Evolutionary conservation across 1,140 invertebrate species (phyloP), one percentile per base, ranked within the genome.

Genomic region (Stenopsyche tienmushanensis): DNA sequence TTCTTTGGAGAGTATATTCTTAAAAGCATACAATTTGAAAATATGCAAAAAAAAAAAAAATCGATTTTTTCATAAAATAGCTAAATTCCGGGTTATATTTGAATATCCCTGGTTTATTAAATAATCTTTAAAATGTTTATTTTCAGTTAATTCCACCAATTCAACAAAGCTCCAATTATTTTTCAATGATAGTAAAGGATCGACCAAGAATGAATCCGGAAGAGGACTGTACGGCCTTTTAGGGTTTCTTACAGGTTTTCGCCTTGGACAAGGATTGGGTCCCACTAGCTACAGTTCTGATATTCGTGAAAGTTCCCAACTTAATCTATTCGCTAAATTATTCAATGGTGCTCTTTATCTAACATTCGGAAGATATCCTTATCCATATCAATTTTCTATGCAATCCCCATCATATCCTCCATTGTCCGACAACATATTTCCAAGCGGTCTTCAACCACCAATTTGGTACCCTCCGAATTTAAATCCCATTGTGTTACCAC

Each of bases 211-310:
- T 15, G 44, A 24, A 29, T 17, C 1, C 18, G 15, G 15, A 64
- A 26, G 62, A 15, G 39, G 60, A 13, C 41, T 65, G 17, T 57
- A 58, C 26, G 69, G 65, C 1, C 25, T 71, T n/a, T 52, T 71
- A 8, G 62, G 65, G 23, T 71, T 68, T 25, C 45, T 70, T 20
- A 64, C 65, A 9, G 68, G 68, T 10, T 70, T 64, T 49, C 60
- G 60, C 3, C 64, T 70, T 3, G 68, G 59, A 3, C 64, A 69
- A 34, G 34, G 25, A 9, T 21, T 58, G 10, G 55, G 57, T 41
- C 67, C 57, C 7, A 65, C 49, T 8, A 58, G 53, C 34, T 64
- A 66, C 13, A 60, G 29, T 34, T 26, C 62, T 8, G 54, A 64
- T 41, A 34, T 60, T 15, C 17, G 42, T 18, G 68, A 66, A 25